Evolutionary conservation across 2,888 invertebrate genomes (phyloP).

Genomic region (Masnerella sp.): DNA sequence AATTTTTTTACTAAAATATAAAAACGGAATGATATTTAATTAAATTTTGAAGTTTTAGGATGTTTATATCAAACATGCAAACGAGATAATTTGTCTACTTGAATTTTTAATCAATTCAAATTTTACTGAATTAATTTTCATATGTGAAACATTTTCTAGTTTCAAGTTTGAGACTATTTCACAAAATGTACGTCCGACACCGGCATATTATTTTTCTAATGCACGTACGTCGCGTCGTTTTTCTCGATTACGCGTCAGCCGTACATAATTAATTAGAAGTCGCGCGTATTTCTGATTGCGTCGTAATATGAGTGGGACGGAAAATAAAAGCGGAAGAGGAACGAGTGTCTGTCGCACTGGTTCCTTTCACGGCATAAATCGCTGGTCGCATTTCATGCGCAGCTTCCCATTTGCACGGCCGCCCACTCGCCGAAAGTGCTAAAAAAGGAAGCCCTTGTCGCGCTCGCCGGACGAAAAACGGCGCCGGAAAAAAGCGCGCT

Average conservation of each 20-base stretch:
- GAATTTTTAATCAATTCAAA: too few species aligned
- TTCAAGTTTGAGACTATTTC: too few species aligned
- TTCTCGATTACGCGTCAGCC: neutral
- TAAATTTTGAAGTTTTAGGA: too few species aligned
- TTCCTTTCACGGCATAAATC: constrained; percentile 63
- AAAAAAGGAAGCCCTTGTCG: constrained; percentile 38
- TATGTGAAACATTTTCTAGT: too few species aligned
- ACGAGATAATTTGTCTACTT: too few species aligned
- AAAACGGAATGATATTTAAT: too few species aligned
- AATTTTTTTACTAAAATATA: too few species aligned
- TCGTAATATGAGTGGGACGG: constrained; percentile 9
- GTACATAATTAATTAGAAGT: constrained; percentile 48
- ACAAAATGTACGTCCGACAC: too few species aligned
- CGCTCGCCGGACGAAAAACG: constrained; percentile 29
- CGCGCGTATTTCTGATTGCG: constrained; percentile 24
- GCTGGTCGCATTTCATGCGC: constrained; percentile 63
- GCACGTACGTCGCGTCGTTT: too few species aligned
- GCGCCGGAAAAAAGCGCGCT: constrained; percentile 40
- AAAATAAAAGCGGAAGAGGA: constrained; percentile 61
- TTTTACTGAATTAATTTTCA: too few species aligned
- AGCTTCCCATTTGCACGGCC: constrained; percentile 55
- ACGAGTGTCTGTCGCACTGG: constrained; percentile 58
- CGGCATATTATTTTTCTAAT: too few species aligned
- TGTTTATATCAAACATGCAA: too few species aligned
- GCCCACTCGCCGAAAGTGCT: constrained; percentile 29